Evolutionary conservation across 2,113 vertebrate species (phyloP), one percentile per base, ranked within the genome.

Genomic region (Eulemur rufifrons): DNA sequence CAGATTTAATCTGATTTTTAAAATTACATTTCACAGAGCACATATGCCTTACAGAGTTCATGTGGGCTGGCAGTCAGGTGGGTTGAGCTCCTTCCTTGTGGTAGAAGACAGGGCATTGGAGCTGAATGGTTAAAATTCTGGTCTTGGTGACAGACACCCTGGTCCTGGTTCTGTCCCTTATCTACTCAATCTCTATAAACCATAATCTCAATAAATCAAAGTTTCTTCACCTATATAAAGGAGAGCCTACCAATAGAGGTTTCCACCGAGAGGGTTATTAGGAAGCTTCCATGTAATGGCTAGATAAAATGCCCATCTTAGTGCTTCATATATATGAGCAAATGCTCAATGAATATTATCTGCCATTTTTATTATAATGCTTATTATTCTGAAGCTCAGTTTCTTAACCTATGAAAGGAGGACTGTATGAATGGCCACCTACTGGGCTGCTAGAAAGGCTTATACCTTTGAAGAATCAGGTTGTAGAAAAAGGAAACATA

Each of bases 1-100:
- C 32, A 52, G 56, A 77, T 74, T 88, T 77, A 94, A 78, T 45
- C 3, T 45, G 37, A 95, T 71, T 96, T 78, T 61, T 74, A 80
- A 92, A 95, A 69, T 73, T 59, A 94, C 47, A 23, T 92, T 86
- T 93, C 52, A 69, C 9, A 87, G 34, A 56, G 13, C 27, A 14
- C 9, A 21, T 15, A 34, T n/a, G 1, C n/a, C 34, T 69, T 84
- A 64, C 15, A 29, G 81, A 86, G 11, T 7, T 10, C 39, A 88
- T 4, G 56, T 12, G 12, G 34, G 34, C 20, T 20, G 29, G 47
- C 17, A 80, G 11, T 90, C 37, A 37, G n/a, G 37, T 82, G 20
- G 20, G 20, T n/a, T 86, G 78, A 89, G 11, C 4, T 56, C 10
- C 39, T 66, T 68, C 13, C 2, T 82, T 82, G 5, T n/a, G 20